These are phyloP conservation scores for Taenioides sp. DNA, from an alignment of 2,797 vertebrate species.

Conservation along the genomic window DNA sequence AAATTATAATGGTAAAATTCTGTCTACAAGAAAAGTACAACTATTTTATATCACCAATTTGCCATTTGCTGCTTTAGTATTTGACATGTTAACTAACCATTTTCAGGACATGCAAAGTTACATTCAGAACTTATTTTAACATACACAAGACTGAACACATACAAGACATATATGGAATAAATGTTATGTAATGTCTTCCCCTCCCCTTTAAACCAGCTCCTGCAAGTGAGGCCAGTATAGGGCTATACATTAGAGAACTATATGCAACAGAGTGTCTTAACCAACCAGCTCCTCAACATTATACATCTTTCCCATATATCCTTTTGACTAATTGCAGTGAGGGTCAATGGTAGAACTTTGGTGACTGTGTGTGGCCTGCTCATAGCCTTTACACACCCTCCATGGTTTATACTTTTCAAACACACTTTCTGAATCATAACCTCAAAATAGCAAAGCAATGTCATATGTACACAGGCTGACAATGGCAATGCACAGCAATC, in stretches of 20 bases:
- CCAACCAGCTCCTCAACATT: conserved; percentile 8
- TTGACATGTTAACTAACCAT: conserved; percentile 13
- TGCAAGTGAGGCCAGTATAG: conserved; percentile 55
- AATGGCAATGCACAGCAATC: conserved; percentile 6
- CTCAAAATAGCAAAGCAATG: not conserved
- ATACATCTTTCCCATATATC: not conserved
- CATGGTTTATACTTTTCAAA: not conserved
- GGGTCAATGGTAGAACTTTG: not conserved
- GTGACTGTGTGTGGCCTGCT: conserved; percentile 4
- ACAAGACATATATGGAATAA: conserved; percentile 40
- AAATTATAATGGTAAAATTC: not conserved
- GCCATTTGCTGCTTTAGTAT: no score
- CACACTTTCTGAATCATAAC: not conserved
- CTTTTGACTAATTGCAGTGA: not conserved
- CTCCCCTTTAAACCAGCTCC: conserved; percentile 57
- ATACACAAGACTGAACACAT: not conserved
- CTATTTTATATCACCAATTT: not conserved
- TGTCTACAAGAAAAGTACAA: not conserved
- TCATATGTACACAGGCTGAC: conserved; percentile 10
- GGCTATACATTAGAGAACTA: conserved; percentile 45
- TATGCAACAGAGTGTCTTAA: conserved; percentile 32
- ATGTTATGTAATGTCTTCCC: conserved; percentile 49
- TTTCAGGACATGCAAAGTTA: conserved; percentile 9
- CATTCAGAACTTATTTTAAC: conserved; percentile 24
- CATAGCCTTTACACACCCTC: not conserved